phyloP scores from a whole-genome alignment of 2,888 invertebrate genomes.

The Drosophila neonasuta region DNA sequence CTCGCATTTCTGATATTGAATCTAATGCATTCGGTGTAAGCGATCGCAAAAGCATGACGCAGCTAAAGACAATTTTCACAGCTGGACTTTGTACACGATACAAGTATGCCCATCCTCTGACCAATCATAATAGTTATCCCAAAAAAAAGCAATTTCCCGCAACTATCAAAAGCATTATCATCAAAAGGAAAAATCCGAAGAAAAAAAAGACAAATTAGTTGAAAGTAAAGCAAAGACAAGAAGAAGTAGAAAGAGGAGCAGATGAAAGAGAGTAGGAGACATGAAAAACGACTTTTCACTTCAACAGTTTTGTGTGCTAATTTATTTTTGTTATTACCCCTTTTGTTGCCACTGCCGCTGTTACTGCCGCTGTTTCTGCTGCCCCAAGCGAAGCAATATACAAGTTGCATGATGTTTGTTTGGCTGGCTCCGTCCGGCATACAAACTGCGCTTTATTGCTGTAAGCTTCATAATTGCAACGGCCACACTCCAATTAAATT shows the following conservation, averaged over 20 bases:
- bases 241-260: slow-evolving; percentile 9
- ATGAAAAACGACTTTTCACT: slow-evolving; percentile 77
- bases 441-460: slow-evolving; percentile 67
- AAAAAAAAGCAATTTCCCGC: slow-evolving; percentile 64
- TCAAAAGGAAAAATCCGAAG: slow-evolving; percentile 45
- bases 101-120: background rate
- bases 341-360: slow-evolving; percentile 12
- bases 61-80: slow-evolving; percentile 56
- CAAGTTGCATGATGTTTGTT: slow-evolving; percentile 52
- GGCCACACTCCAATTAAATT: slow-evolving; percentile 76
- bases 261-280: slow-evolving; percentile 29
- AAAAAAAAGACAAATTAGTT: slow-evolving; percentile 48
- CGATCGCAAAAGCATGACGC: slow-evolving; percentile 41
- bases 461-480: slow-evolving; percentile 69
- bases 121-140: slow-evolving; percentile 44
- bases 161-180: slow-evolving; percentile 50
- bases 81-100: slow-evolving; percentile 41
- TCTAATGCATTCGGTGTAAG: slow-evolving; percentile 24
- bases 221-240: slow-evolving; percentile 49
- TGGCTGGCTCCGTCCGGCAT: slow-evolving; percentile 55
- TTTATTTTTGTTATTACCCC: slow-evolving; percentile 63
- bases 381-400: slow-evolving; percentile 34
- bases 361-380: slow-evolving; percentile 7
- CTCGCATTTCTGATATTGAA: slow-evolving; percentile 24
- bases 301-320: slow-evolving; percentile 77